Evolutionary conservation across 2,113 vertebrate genomes (phyloP), one percentile per base, ranked within the genome.

Genomic region (Cebidichthys violaceus): DNA sequence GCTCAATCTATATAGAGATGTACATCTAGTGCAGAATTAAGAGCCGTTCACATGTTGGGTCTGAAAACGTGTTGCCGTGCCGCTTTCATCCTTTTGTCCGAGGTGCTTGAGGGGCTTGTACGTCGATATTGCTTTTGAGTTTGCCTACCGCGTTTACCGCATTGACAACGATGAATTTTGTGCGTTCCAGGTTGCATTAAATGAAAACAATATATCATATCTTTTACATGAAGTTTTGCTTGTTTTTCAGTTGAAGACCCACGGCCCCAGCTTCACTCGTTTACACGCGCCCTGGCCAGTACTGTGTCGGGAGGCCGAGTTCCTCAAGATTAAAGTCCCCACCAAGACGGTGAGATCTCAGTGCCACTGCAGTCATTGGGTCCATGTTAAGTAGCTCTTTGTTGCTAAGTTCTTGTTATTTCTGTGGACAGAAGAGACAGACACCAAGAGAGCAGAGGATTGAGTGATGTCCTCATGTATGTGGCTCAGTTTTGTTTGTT

Each of bases 241-340:
- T 85, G 4, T 70, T 70, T 86, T 72, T 4, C 89, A 96, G 95
- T 72, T 86, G 14, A 95, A 94, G 86, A 93, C 77, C 83, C 96
- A 99, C 20, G 97, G 97, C 22, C 89, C 95, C 57, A 93, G 95
- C 90, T 99, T 98, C 91, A 96, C 99, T 60, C 96, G 98, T 43
- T 95, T 99, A 64, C 98, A 99, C 0, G 98, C 97, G 0, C 97
- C 98, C 1, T 99, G 98, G 98, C 96, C 96, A 17, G 97, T 99
- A 11, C 95, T 99, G 82, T 97, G 97, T 92, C 94, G 98, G 90
- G 98, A 99, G 93, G 98, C 98, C 0, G 98, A 99, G 92, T 95
- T 99, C 79, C 96, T 99, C 81, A 99, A 98, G 94, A 97, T 99
- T 86, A 99, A 98, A 95, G 96, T 99, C 87, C 98, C 97, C 80